Percentiles rank a stretch among this genome's conserved stretches.
phyloP scores from a whole-genome alignment of 64 coral and sea anemone species.

The Pocillopora verrucosa region DNA sequence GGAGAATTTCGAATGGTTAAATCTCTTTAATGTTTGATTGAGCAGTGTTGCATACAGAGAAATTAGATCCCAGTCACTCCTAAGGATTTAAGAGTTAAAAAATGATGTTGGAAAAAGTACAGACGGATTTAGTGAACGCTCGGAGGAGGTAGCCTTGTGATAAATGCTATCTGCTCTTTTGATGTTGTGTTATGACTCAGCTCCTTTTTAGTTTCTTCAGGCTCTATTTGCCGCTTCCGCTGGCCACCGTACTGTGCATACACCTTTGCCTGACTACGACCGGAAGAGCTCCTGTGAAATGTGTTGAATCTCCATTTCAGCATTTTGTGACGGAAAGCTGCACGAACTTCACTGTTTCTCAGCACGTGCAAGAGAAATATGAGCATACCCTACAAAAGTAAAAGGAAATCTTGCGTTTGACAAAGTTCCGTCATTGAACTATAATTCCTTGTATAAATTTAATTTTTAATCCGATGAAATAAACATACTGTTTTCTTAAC shows the following conservation, averaged over 20 bases:
- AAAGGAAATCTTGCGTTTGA: neutral
- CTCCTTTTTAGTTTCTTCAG: neutral
- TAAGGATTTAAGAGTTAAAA: no score
- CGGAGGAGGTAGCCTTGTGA: neutral
- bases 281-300: neutral
- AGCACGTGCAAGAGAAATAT: slow-evolving; percentile 56
- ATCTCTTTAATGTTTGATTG: no score
- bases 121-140: neutral
- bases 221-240: neutral
- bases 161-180: neutral
- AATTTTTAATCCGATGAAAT: no score
- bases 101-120: neutral
- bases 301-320: slow-evolving; percentile 26
- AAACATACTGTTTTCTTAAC: no score
- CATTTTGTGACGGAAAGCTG: slow-evolving; percentile 15
- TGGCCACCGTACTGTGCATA: neutral
- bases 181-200: neutral
- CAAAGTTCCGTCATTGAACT: no score
- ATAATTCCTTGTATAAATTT: no score
- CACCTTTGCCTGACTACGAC: neutral
- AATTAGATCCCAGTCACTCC: no score
- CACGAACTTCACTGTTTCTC: slow-evolving; percentile 47
- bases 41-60: no score
- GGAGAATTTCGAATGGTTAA: no score
- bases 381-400: slow-evolving; percentile 39